These are phyloP conservation scores for Liodrosophila aerea DNA, from an alignment of 2,888 invertebrate species.

Conservation along the genomic window DNA sequence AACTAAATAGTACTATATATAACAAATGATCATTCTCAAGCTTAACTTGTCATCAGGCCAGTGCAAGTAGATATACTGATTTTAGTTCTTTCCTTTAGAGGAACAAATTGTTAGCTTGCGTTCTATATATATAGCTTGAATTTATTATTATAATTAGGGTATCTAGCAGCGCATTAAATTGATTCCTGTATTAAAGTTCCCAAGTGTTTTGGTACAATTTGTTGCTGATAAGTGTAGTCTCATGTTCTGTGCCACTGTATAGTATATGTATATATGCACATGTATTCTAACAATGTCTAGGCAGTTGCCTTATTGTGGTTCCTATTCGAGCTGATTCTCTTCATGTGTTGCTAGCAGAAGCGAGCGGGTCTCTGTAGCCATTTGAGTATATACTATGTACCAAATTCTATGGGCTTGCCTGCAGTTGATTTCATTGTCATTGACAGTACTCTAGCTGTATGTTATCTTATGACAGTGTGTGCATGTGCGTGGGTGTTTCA, in stretches of 20 bases:
- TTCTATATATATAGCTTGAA: too few relatives aligned
- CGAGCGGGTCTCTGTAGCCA: conserved; percentile 35
- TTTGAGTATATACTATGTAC: conserved; percentile 26
- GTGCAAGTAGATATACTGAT: too few relatives aligned
- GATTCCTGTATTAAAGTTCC: conserved; percentile 14
- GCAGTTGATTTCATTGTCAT: conserved; percentile 76
- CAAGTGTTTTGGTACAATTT: conserved; percentile 25
- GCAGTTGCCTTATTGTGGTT: conserved; percentile 22
- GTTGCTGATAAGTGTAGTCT: neutral
- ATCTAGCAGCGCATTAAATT: too few relatives aligned
- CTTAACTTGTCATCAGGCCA: too few relatives aligned
- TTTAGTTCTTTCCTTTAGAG: too few relatives aligned
- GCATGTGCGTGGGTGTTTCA: conserved; percentile 14
- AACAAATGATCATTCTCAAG: too few relatives aligned
- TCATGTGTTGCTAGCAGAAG: conserved; percentile 27
- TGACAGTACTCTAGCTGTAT: conserved; percentile 58
- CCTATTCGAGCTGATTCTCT: conserved; percentile 9
- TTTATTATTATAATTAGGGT: too few relatives aligned
- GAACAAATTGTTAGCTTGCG: too few relatives aligned
- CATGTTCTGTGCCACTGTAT: conserved; percentile 2
- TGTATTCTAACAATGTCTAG: conserved; percentile 41
- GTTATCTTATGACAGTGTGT: conserved; percentile 43
- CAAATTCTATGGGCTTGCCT: conserved; percentile 61
- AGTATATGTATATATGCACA: conserved; percentile 11
- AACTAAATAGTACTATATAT: neutral